Conservation (phyloP, 2,797 vertebrate species). For the Zenarchopterus dispar region DNA sequence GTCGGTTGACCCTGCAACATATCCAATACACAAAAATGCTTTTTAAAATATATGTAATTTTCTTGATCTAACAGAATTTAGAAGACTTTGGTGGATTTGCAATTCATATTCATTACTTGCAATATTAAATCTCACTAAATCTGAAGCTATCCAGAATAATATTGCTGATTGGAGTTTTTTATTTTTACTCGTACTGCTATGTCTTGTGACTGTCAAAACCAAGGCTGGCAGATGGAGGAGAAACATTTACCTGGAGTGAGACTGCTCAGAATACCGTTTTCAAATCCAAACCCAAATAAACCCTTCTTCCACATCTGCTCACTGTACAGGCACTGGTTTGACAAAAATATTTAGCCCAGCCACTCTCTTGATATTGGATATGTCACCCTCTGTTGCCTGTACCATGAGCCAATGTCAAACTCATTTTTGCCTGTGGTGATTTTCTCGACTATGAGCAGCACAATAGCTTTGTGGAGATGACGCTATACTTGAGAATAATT, state of each 20-base stretch:
- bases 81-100: too few relatives aligned
- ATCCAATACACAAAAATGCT: too few relatives aligned
- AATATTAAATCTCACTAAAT: too few relatives aligned
- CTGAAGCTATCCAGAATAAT: too few relatives aligned
- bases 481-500: constrained; percentile 29
- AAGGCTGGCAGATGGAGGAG: constrained; percentile 10
- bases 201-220: constrained; percentile 14
- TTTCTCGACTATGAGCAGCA: constrained; percentile 53
- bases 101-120: too few relatives aligned
- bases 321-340: constrained; percentile 62
- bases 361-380: constrained; percentile 79
- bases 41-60: too few relatives aligned
- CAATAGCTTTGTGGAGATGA: constrained; percentile 55
- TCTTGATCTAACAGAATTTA: too few relatives aligned
- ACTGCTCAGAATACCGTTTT: constrained; percentile 40
- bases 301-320: constrained; percentile 66
- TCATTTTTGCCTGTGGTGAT: constrained; percentile 69
- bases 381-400: constrained; percentile 78
- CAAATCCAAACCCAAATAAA: constrained; percentile 66
- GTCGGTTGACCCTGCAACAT: too few relatives aligned
- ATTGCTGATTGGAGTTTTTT: too few relatives aligned
- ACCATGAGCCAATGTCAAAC: constrained; percentile 78
- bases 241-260: constrained; percentile 37
- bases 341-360: constrained; percentile 78
- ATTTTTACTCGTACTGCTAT: too few relatives aligned